These are phyloP conservation scores for Morelia viridis DNA, from an alignment of 2,797 vertebrate species.

Conservation along the genomic window DNA sequence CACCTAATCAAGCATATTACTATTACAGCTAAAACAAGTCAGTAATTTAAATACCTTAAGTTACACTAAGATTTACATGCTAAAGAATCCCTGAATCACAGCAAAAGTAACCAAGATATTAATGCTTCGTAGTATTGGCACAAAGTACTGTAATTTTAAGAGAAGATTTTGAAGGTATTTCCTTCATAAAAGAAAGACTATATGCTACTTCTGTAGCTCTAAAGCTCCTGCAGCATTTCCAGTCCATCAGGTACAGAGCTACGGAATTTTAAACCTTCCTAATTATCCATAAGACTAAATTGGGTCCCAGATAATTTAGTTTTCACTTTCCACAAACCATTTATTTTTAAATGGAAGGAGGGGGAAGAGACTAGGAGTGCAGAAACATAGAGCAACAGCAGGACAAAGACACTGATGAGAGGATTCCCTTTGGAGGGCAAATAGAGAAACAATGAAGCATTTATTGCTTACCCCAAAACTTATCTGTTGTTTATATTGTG, in stretches of 20 bases:
- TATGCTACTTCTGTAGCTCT: not conserved
- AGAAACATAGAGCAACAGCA: slow-evolving; percentile 5
- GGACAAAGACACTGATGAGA: not conserved
- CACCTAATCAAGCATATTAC: slow-evolving; percentile 28
- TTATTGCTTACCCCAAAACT: not conserved
- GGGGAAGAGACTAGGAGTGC: not conserved
- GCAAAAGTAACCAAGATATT: not conserved
- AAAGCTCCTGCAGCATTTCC: slow-evolving; percentile 25
- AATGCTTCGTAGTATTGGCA: not conserved
- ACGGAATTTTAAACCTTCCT: slow-evolving; percentile 38
- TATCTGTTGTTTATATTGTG: not conserved
- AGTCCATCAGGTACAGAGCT: slow-evolving; percentile 22
- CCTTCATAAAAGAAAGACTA: not conserved
- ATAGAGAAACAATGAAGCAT: not conserved
- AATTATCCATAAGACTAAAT: slow-evolving; percentile 27
- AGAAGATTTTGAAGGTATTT: slow-evolving; percentile 9
- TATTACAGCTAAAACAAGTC: slow-evolving; percentile 17
- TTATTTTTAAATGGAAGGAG: slow-evolving; percentile 23
- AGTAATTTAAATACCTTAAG: slow-evolving; percentile 8
- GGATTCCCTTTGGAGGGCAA: not conserved
- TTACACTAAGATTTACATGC: not conserved
- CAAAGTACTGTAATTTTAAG: not conserved
- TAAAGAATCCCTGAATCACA: not conserved
- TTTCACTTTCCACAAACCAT: slow-evolving; percentile 32
- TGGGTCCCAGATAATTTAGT: slow-evolving; percentile 20